Evolutionary conservation across 2,888 invertebrate species (phyloP).

Genomic region (Apotomis betuletana): DNA sequence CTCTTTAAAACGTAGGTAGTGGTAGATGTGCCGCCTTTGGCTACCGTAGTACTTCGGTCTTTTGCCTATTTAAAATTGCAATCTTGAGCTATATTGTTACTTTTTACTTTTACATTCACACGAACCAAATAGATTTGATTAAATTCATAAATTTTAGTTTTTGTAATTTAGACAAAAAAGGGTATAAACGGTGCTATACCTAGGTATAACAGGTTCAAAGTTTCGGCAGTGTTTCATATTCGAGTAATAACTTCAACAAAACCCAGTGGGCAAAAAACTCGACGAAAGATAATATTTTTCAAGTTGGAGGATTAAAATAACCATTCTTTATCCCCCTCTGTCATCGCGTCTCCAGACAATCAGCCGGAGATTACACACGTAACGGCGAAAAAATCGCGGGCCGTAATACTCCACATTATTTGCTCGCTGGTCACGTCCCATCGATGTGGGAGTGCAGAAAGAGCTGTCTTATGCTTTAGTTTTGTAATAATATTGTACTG

Average conservation of each 20-base stretch:
- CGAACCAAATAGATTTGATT: too few species aligned
- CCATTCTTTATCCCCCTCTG: conserved; percentile 38
- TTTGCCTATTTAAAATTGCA: too few species aligned
- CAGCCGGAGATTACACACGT: conserved; percentile 64
- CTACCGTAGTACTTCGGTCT: too few species aligned
- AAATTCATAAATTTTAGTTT: too few species aligned
- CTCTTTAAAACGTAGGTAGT: too few species aligned
- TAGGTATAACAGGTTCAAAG: too few species aligned
- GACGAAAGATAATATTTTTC: conserved; percentile 34
- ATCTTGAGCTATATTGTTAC: too few species aligned
- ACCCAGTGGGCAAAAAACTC: conserved; percentile 13
- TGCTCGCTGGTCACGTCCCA: conserved; percentile 39
- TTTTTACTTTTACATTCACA: too few species aligned
- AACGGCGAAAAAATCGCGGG: conserved; percentile 59
- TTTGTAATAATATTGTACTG: neutral
- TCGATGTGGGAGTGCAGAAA: conserved; percentile 28
- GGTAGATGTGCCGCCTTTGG: too few species aligned
- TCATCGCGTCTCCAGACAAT: conserved; percentile 54
- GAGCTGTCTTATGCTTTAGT: conserved; percentile 14
- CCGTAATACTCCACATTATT: conserved; percentile 40
- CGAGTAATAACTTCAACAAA: conserved; percentile 8
- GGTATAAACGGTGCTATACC: too few species aligned
- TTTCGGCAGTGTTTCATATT: too few species aligned
- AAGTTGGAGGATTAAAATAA: conserved; percentile 40
- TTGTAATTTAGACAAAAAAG: too few species aligned